Percentiles rank a stretch among this genome's conserved stretches.
phyloP scores from a whole-genome alignment of 2,888 invertebrate genomes.

The Dasypogon diadema region DNA sequence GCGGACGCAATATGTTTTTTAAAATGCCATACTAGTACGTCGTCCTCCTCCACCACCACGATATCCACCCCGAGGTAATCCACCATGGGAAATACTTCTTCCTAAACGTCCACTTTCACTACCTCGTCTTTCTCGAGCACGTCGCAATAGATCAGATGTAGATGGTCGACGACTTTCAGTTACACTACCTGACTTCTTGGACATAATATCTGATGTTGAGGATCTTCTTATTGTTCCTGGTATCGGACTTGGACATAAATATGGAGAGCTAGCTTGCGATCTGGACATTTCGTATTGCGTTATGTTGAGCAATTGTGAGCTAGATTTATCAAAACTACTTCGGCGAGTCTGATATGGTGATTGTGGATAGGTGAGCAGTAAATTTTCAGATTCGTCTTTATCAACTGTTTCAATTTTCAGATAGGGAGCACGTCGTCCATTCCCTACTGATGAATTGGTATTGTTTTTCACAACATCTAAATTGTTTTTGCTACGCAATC shows the following conservation, averaged over 20 bases:
- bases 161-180: slow-evolving; percentile 65
- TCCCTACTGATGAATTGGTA: slow-evolving; percentile 41
- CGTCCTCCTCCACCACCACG: slow-evolving; percentile 62
- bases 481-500: slow-evolving; percentile 61
- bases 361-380: slow-evolving; percentile 64
- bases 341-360: slow-evolving; percentile 64
- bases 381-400: slow-evolving; percentile 63
- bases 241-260: slow-evolving; percentile 64
- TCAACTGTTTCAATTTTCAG: slow-evolving; percentile 66
- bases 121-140: slow-evolving; percentile 66
- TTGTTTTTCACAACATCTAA: slow-evolving; percentile 23
- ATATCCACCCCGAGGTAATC: slow-evolving; percentile 63
- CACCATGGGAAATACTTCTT: slow-evolving; percentile 67
- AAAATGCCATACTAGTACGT: slow-evolving; percentile 68
- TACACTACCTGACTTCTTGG: slow-evolving; percentile 53
- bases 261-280: slow-evolving; percentile 65
- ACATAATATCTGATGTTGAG: slow-evolving; percentile 68
- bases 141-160: slow-evolving; percentile 66
- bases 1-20: slow-evolving; percentile 50
- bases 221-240: slow-evolving; percentile 65
- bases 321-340: slow-evolving; percentile 62
- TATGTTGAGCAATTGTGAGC: slow-evolving; percentile 62
- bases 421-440: slow-evolving; percentile 64
- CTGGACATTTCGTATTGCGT: slow-evolving; percentile 60
- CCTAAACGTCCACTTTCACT: slow-evolving; percentile 63